Percentiles rank a stretch among this genome's conserved stretches.
These are phyloP conservation scores for Anolis carolinensis DNA, from an alignment of 2,113 vertebrate species.

Conservation along the genomic window DNA sequence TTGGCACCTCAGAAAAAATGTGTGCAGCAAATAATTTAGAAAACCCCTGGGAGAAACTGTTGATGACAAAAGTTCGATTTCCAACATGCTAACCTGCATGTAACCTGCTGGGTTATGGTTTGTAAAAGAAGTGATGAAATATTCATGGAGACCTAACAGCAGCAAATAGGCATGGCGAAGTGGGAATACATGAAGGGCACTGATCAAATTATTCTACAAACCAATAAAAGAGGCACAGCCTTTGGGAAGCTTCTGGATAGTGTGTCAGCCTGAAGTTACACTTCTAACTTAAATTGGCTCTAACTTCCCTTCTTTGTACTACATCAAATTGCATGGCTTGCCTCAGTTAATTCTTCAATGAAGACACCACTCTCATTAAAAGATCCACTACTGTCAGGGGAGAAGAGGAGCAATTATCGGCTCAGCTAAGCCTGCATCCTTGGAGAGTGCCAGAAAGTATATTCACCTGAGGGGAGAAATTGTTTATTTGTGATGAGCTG, in stretches of 20 bases:
- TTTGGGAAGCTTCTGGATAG: conserved; percentile 40
- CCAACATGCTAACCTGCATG: conserved; percentile 19
- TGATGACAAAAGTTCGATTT: conserved; percentile 49
- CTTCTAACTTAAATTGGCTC: conserved; percentile 13
- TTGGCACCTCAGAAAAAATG: neutral
- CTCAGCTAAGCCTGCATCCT: conserved; percentile 21
- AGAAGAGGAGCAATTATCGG: neutral
- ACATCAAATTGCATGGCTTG: conserved; percentile 34
- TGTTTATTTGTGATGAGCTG: neutral
- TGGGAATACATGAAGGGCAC: conserved; percentile 49
- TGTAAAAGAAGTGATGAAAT: conserved; percentile 66
- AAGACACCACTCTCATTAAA: conserved; percentile 26
- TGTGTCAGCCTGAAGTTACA: conserved; percentile 39
- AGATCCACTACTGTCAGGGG: neutral
- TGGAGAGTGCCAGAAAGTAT: neutral
- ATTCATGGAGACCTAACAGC: conserved; percentile 58
- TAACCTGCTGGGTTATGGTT: conserved; percentile 58
- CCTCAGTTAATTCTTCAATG: conserved; percentile 19
- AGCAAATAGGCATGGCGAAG: conserved; percentile 59
- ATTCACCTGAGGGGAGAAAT: neutral
- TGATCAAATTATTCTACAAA: conserved; percentile 54
- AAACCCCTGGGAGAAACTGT: conserved; percentile 43
- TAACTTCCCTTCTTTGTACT: conserved; percentile 17
- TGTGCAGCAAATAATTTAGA: conserved; percentile 40
- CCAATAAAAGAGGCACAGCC: conserved; percentile 36